Conservation (phyloP, 2,113 vertebrate species). For the Burhinus oedicnemus region DNA sequence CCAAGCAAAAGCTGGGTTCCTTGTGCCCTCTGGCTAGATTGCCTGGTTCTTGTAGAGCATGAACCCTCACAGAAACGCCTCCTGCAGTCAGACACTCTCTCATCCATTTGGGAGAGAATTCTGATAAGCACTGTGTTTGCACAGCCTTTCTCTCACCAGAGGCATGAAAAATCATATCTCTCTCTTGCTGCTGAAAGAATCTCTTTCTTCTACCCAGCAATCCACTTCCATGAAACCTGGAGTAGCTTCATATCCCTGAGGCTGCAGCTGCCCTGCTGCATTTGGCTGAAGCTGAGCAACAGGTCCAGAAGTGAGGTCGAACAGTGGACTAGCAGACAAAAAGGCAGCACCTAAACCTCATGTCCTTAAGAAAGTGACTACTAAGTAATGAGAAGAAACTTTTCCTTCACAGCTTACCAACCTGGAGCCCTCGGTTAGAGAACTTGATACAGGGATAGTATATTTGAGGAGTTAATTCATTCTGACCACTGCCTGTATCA, state of each 20-base stretch:
- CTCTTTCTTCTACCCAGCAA: background rate
- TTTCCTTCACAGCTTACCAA: background rate
- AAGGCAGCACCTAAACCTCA: background rate
- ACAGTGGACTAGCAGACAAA: background rate
- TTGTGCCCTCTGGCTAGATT: background rate
- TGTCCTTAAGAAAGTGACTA: background rate
- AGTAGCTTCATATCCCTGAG: background rate
- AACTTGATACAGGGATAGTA: background rate
- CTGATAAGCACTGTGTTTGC: background rate
- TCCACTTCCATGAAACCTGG: background rate
- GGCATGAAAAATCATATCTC: background rate
- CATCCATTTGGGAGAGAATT: background rate
- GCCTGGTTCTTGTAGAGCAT: background rate
- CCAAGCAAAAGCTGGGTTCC: background rate
- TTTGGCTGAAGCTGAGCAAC: background rate
- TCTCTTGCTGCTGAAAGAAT: background rate
- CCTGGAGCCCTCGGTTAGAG: background rate
- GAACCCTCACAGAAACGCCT: accelerated
- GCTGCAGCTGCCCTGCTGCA: background rate
- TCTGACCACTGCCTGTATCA: background rate
- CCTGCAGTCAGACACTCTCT: background rate
- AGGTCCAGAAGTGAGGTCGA: background rate
- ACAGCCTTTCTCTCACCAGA: background rate
- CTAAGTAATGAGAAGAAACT: background rate
- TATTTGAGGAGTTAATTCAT: background rate